Conservation (phyloP, 2,113 vertebrate genomes). For the Phaethon lepturus region DNA sequence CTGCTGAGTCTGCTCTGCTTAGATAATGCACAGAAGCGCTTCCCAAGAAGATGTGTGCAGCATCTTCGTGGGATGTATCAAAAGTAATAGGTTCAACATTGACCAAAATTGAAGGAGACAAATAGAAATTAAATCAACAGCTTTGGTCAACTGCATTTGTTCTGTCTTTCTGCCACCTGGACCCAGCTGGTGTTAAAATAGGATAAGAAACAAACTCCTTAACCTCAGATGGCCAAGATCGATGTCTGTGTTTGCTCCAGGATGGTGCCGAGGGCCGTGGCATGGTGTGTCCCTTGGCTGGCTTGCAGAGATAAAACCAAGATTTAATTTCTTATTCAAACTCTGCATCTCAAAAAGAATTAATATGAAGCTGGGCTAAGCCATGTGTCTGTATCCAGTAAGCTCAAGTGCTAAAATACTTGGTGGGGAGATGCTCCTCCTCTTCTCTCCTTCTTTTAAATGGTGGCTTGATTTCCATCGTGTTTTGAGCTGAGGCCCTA, state of each 20-base stretch:
- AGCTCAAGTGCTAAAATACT: not conserved
- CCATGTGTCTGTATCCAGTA: fast-evolving
- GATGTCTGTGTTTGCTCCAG: not conserved
- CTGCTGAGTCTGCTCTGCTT: conserved; percentile 1
- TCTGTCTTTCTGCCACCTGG: not conserved
- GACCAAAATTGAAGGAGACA: not conserved
- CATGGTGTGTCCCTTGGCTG: not conserved
- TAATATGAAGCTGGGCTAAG: not conserved
- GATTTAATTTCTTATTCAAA: not conserved
- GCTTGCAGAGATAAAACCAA: not conserved
- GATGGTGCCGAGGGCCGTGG: not conserved
- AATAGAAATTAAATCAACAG: not conserved
- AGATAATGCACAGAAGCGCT: not conserved
- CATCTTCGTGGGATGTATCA: not conserved
- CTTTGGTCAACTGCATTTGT: not conserved
- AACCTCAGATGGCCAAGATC: fast-evolving
- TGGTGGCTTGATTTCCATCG: not conserved
- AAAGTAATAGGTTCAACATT: not conserved
- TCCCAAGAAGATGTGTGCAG: not conserved
- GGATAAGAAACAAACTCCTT: not conserved
- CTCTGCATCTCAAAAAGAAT: not conserved
- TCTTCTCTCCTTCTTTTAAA: not conserved
- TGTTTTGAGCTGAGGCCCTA: not conserved
- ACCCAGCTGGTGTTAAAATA: not conserved
- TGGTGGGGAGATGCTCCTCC: not conserved